Conservation (phyloP, 2,888 invertebrate species). For the Ormyrus labotus region DNA sequence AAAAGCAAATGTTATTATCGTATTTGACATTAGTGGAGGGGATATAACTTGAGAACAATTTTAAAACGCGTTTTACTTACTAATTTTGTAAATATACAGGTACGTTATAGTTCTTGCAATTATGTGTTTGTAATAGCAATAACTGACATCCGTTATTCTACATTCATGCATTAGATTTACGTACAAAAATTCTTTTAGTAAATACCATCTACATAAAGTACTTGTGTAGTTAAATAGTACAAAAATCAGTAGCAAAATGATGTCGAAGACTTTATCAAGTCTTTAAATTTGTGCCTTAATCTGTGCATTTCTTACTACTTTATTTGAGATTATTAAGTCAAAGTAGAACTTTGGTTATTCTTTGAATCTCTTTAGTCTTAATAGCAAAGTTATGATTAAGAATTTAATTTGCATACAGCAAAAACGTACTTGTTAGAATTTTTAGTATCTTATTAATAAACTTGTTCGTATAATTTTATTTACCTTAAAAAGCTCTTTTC, state of each 20-base stretch:
- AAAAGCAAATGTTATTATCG: neutral
- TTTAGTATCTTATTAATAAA: neutral
- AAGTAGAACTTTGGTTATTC: slow-evolving; percentile 35
- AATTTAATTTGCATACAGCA: slow-evolving; percentile 15
- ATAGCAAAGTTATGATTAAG: slow-evolving; percentile 15
- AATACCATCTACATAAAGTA: slow-evolving; percentile 25
- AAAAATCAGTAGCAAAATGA: slow-evolving; percentile 47
- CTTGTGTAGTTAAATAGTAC: slow-evolving; percentile 47
- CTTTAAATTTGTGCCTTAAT: slow-evolving; percentile 55
- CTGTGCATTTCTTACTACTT: slow-evolving; percentile 51
- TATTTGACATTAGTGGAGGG: slow-evolving; percentile 28
- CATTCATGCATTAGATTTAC: slow-evolving; percentile 34
- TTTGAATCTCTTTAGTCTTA: slow-evolving; percentile 44
- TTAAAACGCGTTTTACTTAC: slow-evolving; percentile 51
- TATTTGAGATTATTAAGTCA: slow-evolving; percentile 43
- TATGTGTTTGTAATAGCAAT: slow-evolving; percentile 43
- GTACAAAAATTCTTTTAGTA: slow-evolving; percentile 27
- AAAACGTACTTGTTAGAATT: slow-evolving; percentile 22
- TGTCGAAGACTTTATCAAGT: slow-evolving; percentile 40
- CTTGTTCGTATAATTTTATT: too few species aligned
- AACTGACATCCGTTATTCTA: slow-evolving; percentile 49
- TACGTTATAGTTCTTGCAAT: slow-evolving; percentile 39
- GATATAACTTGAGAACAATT: slow-evolving; percentile 19
- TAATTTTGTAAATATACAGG: slow-evolving; percentile 48
- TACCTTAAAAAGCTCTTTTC: slow-evolving; percentile 1